Evolutionary conservation across 2,113 vertebrate species (phyloP).

Genomic region (Pituophis catenifer): DNA sequence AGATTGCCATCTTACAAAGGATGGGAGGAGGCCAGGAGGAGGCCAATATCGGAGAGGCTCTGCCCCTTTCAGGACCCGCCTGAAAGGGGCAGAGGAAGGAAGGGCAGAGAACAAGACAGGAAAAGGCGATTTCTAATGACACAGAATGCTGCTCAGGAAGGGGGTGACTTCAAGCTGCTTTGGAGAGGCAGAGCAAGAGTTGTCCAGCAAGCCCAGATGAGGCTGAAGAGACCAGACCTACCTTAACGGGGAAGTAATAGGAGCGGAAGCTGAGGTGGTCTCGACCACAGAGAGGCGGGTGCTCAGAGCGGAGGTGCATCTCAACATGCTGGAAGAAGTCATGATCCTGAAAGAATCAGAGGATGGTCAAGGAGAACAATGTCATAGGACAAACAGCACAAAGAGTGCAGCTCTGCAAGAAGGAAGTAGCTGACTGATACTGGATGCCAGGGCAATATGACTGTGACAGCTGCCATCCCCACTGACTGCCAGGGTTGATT

Average conservation of each 20-base stretch:
- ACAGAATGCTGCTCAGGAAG: not conserved
- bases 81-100: not conserved
- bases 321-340: conserved; percentile 99
- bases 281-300: conserved; percentile 92
- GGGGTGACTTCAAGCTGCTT: not conserved
- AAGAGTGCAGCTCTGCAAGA: not conserved
- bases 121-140: no score
- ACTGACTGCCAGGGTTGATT: not conserved
- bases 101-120: not conserved
- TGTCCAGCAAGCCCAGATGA: not conserved
- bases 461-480: not conserved
- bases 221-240: conserved; percentile 43
- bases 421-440: not conserved
- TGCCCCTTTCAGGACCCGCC: not conserved
- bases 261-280: conserved; percentile 98
- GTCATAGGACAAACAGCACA: no score
- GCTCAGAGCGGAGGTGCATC: conserved; percentile 97
- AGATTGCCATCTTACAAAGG: not conserved
- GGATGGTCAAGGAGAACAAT: fast-evolving
- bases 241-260: conserved; percentile 98
- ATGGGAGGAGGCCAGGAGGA: not conserved
- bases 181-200: not conserved
- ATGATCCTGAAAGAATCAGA: conserved; percentile 79
- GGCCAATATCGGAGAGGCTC: not conserved
- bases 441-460: not conserved